A percentile compares a stretch with the other conserved stretches of the same genome.
Conservation (phyloP, 2,888 invertebrate species). For the Acrocyrtus sp. region DNA sequence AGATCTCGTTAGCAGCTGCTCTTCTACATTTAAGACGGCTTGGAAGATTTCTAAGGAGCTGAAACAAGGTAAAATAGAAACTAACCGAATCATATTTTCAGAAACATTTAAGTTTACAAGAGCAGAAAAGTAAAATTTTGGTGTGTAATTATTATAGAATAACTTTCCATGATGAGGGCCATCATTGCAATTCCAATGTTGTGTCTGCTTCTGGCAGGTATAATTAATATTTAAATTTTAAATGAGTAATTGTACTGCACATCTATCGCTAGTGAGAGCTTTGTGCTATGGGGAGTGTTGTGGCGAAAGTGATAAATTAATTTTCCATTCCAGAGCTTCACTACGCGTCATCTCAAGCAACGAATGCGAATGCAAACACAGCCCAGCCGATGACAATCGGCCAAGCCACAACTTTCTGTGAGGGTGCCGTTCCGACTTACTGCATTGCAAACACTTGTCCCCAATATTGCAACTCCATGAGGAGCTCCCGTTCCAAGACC, state of each 20-base stretch:
- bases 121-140: too few relatives aligned
- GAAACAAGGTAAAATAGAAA: not conserved
- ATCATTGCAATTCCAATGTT: constrained; percentile 13
- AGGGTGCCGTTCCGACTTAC: constrained; percentile 39
- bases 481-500: constrained; percentile 20
- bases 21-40: too few relatives aligned
- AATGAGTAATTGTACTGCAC: not conserved
- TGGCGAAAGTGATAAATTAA: not conserved
- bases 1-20: not conserved
- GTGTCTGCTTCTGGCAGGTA: constrained; percentile 41
- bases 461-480: constrained; percentile 40
- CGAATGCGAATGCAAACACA: constrained; percentile 25
- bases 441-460: constrained; percentile 48
- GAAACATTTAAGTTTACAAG: not conserved
- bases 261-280: too few relatives aligned
- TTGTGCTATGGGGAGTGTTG: too few relatives aligned
- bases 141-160: not conserved
- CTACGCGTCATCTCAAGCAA: constrained; percentile 15
- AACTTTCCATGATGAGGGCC: constrained; percentile 23
- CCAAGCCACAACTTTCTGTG: constrained; percentile 48
- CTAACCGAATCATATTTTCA: too few relatives aligned
- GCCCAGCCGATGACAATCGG: constrained; percentile 36
- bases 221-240: not conserved
- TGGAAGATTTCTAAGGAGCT: too few relatives aligned
- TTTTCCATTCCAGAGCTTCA: constrained; percentile 9